Evolutionary conservation across 2,797 vertebrate species (phyloP), one percentile per base, ranked within the genome.

Genomic region (Tokudaia muenninki): DNA sequence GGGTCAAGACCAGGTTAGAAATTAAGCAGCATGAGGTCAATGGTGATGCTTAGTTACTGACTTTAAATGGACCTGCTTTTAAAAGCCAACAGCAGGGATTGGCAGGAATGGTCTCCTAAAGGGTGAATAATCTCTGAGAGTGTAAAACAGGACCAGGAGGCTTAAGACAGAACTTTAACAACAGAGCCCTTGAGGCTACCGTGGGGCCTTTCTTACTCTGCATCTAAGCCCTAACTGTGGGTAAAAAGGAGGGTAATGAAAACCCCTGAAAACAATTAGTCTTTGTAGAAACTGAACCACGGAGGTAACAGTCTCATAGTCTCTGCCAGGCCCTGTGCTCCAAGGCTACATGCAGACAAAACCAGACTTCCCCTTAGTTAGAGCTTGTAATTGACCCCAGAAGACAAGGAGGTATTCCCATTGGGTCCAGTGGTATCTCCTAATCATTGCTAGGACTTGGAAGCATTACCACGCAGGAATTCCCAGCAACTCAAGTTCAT

Each of bases 1-100:
- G 55, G 95, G 96, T 98, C 95, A 97, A 97, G 96, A 96, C 72
- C 94, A 97, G 95, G 96, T 96, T 97, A 96, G 89, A 95, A 96
- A 94, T 97, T 97, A 96, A 95, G 80, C 96, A 95, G 97, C 92
- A 61, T 84, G 96, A 94, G 95, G 97, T 94, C 97, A 97, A 65
- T 91, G 96, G 92, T 83, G 96, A 92, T 72, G 92, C 91, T 82
- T 78, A 84, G 81, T 92, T 96, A 93, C 95, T 95, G 96, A 94
- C 94, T 86, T 97, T 97, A 96, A 95, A 96, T 91, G 92, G 96
- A 91, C 80, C 55, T 81, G 80, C 89, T 93, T 97, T 95, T 79
- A 97, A 97, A 96, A 87, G 87, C 87, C 95, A 91, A 52, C 31
- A 92, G 94, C 87, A 77, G 44, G 79, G 95, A 87, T 9, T 84